Base-by-base conservation (phyloP, 2,797 vertebrate species). In the Sebastiscus albofasciatus region DNA sequence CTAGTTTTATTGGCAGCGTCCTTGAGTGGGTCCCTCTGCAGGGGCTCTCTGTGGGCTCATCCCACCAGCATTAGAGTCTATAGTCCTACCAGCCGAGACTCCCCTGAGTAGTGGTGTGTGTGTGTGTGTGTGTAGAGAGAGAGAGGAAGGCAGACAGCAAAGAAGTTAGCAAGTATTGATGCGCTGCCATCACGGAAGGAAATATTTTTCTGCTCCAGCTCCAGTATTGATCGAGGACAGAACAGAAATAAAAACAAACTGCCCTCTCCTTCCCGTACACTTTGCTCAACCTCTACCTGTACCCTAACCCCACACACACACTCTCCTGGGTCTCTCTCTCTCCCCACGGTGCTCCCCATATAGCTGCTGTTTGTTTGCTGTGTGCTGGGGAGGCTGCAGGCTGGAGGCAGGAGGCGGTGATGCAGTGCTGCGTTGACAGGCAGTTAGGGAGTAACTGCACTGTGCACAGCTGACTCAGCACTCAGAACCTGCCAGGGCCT, bases 401-500 rank as follows among this genome's bases (percentile, higher is more conserved):
- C 56, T 7, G 42, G 42, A 46, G 39, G 36, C 36, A 39, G 36
- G 36, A 39, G 36, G 36, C 36, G 0, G 67, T 76, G 86, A 90
- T 85, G 90, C 82, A 80, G 82, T 42, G 85, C 84, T 67, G 81
- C 73, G 86, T 75, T 89, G 91, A 92, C 85, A 84, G 61, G 85
- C 79, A 78, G 82, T 59, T 39, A 80, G 75, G 67, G 69, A 89
- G 88, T 69, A 82, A 81, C 78, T 34, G 78, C 33, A 20, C 81
- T 18, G 39, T 42, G 77, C 77, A 80, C 73, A 79, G 90, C 92
- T 93, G 88, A 94, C 87, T 94, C 90, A 90, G 93, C 93, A 81
- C 71, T 86, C 77, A 70, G 20, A 82, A 81, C 24, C 67, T 46
- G 49, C 49, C 27, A 5, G 61, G 49, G 69, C 67, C 67, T 54